phyloP scores from a whole-genome alignment of 2,797 vertebrate genomes.

The Tokudaia tokunoshimensis region DNA sequence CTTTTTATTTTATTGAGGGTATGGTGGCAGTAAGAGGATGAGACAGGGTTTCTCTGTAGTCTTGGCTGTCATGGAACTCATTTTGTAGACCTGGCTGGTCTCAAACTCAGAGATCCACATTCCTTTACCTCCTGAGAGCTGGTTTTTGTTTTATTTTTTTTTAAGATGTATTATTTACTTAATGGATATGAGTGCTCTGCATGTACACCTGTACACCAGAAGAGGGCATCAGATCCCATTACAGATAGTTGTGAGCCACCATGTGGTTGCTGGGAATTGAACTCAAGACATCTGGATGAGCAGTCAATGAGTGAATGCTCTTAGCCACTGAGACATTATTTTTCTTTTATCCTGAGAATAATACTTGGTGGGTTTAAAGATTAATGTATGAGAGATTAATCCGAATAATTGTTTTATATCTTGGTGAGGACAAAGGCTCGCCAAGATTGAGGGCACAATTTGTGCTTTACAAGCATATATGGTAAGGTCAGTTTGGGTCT shows the following conservation, averaged over 20 bases:
- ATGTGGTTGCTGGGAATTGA: neutral
- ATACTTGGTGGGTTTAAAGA: neutral
- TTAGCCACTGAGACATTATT: neutral
- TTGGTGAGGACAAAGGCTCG: neutral
- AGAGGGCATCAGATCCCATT: neutral
- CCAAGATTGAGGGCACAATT: neutral
- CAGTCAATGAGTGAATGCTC: neutral
- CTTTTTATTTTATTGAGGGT: neutral
- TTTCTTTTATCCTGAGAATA: neutral
- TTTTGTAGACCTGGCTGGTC: neutral
- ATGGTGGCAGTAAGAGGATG: neutral
- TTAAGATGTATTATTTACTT: neutral
- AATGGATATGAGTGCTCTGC: neutral
- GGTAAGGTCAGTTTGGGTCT: neutral
- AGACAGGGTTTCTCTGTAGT: neutral
- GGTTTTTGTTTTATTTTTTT: neutral
- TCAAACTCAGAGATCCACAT: neutral
- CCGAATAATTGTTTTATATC: neutral
- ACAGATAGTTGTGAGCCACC: neutral
- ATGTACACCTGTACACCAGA: neutral
- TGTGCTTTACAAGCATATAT: neutral
- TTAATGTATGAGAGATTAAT: neutral
- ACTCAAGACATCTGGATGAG: neutral
- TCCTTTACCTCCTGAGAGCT: neutral
- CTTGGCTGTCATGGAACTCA: neutral